These are phyloP conservation scores for Campylomormyrus tamandua DNA, from an alignment of 2,113 vertebrate genomes.

Conservation along the genomic window DNA sequence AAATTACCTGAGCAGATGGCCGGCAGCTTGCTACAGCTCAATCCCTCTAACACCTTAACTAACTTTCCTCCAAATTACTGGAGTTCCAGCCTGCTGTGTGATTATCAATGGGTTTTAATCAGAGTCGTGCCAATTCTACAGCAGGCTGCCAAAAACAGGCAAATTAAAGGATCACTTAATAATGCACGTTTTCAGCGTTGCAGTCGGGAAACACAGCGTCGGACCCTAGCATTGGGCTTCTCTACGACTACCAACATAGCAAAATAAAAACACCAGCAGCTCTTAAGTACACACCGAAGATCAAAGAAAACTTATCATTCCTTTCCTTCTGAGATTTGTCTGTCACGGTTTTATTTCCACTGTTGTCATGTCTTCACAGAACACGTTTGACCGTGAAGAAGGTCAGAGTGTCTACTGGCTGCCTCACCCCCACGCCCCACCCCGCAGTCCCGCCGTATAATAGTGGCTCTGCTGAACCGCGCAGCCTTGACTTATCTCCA, in stretches of 20 bases:
- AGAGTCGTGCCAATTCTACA: constrained; percentile 11
- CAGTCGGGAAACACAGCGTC: background rate
- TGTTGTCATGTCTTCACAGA: background rate
- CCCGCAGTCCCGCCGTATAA: constrained; percentile 36
- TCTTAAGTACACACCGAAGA: background rate
- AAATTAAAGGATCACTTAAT: constrained; percentile 6
- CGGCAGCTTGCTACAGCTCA: constrained; percentile 49
- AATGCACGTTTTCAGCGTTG: background rate
- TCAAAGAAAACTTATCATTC: background rate
- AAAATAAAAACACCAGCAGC: background rate
- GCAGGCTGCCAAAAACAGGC: constrained; percentile 8
- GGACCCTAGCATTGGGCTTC: background rate
- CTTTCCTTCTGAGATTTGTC: no score
- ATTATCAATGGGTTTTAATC: constrained; percentile 21
- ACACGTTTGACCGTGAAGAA: constrained; percentile 20
- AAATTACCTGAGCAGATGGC: constrained; percentile 67
- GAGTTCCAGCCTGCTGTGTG: constrained; percentile 31
- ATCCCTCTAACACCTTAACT: constrained; percentile 35
- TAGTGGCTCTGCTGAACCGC: constrained; percentile 40
- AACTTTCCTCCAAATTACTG: constrained; percentile 38
- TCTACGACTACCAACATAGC: background rate
- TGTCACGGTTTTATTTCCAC: background rate
- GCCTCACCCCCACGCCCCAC: constrained; percentile 37
- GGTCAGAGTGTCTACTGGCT: constrained; percentile 42
- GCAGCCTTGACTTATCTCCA: constrained; percentile 45